Percentiles rank a stretch among this genome's conserved stretches.
These are phyloP conservation scores for Adela reaumurella DNA, from an alignment of 2,888 invertebrate genomes.

Conservation along the genomic window DNA sequence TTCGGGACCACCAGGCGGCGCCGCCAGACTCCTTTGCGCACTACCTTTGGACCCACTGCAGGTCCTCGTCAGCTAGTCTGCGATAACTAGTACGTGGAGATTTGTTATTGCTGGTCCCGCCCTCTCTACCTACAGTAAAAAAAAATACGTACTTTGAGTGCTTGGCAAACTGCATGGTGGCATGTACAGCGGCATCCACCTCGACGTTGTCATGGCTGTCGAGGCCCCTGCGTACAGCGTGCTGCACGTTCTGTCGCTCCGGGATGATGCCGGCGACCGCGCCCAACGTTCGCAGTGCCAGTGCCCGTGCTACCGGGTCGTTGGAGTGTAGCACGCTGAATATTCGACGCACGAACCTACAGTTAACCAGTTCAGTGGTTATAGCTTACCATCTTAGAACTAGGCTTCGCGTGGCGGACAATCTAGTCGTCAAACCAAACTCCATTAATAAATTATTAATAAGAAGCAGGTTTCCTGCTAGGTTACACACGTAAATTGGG, in stretches of 20 bases:
- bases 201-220: conserved; percentile 95
- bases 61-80: no score
- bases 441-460: no score
- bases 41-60: no score
- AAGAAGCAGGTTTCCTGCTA: no score
- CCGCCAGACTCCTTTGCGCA: no score
- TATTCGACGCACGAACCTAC: conserved; percentile 67
- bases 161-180: conserved; percentile 90
- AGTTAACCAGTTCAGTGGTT: no score
- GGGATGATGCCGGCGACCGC: conserved; percentile 92
- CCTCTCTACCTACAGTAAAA: no score
- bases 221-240: conserved; percentile 84
- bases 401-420: conserved; percentile 88
- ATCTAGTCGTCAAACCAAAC: no score
- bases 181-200: conserved; percentile 93
- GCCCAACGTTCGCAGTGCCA: conserved; percentile 85
- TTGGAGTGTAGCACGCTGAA: conserved; percentile 95
- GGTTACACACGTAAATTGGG: no score
- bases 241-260: conserved; percentile 92
- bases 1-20: no score
- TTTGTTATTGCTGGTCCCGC: no score
- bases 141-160: conserved; percentile 72
- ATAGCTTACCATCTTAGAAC: conserved; percentile 89
- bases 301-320: conserved; percentile 91
- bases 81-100: no score